Base-by-base conservation (phyloP, 2,113 vertebrate genomes). In the Xyliphius kryptos region DNA sequence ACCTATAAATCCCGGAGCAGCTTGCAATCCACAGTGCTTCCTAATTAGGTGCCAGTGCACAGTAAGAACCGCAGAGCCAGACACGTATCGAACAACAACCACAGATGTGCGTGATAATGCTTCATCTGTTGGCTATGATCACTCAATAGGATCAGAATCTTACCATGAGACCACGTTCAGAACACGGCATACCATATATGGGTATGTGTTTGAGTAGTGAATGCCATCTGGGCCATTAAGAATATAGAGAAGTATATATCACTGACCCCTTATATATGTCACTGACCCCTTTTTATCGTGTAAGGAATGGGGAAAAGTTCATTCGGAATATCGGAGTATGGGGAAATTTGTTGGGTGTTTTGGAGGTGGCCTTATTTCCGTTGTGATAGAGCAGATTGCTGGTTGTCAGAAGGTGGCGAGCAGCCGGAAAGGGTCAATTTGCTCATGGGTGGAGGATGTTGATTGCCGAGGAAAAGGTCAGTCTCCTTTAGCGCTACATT, bases 41-140 rank as follows among this genome's bases (percentile, higher is more conserved):
- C 43, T 60, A 16, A 47, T 48, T 44, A 48, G 57, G 44, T n/a
- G 57, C n/a, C 14, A 36, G 43, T 46, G 53, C 53, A 37, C 32
- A 19, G 60, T 15, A 48, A 38, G 38, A 40, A n/a, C n/a, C 8
- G 15, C 16, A 13, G 56, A 8, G 61, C 51, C 67, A 63, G 61
- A 73, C 80, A 73, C 71, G 74, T 78, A 80, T 74, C 77, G 79
- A 69, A 61, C 69, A 74, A n/a, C n/a, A n/a, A n/a, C n/a, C n/a
- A n/a, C 82, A 1, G 83, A 84, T 81, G 77, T 81, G 80, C n/a
- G n/a, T n/a, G n/a, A 81, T 86, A 86, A 84, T 87, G n/a, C n/a
- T n/a, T n/a, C n/a, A n/a, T n/a, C n/a, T n/a, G n/a, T n/a, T n/a
- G n/a, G n/a, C n/a, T n/a, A n/a, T n/a, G 75, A 77, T 75, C 74